Base-by-base conservation (phyloP, 1,140 invertebrate species). In the Ridgeia piscesae region DNA sequence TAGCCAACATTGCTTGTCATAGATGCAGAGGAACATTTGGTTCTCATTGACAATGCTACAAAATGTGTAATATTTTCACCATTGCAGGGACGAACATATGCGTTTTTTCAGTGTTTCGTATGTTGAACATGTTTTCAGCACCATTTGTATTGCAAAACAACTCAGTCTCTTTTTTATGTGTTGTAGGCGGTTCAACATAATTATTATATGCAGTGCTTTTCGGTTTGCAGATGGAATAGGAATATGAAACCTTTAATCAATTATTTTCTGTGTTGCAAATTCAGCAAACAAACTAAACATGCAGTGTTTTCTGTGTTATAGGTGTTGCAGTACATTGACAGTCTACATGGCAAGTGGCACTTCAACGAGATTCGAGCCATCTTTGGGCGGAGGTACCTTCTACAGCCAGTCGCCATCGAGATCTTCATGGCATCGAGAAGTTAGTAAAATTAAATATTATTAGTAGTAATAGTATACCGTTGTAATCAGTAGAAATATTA, bases 341-440 rank as follows among this genome's bases (percentile, higher is more conserved):
- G 99, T 96, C 97, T 99, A 6, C 99, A 99, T 96, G 99, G 99
- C 93, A 99, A 99, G 97, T 99, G 99, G 99, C 99, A 99, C 96
- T 99, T 99, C 96, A 98, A 98, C 92, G 99, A 99, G 96, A 98
- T 99, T 91, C 97, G 99, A 33, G 99, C 99, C 58, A 99, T 99
- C 94, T 99, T 99, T 96, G 98, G 99, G 2, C 97, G 99, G 9
- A 97, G 99, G 58, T 99, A 99, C 95, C 97, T 99, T 27, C 97
- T 99, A 90, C 99, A 99, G 96, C 99, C 99, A 96, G 97, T 98
- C 88, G 99, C 99, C 91, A 97, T 99, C 94, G 99, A 99, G 96
- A 99, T 99, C 94, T 99, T 99, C 96, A 97, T 99, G 91, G 98
- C 99, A 34, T 99, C 99, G 96, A 97, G 99, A 97, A 99, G 98